Evolutionary conservation across 2,797 vertebrate genomes (phyloP).

Genomic region (Neoniphon sammara): DNA sequence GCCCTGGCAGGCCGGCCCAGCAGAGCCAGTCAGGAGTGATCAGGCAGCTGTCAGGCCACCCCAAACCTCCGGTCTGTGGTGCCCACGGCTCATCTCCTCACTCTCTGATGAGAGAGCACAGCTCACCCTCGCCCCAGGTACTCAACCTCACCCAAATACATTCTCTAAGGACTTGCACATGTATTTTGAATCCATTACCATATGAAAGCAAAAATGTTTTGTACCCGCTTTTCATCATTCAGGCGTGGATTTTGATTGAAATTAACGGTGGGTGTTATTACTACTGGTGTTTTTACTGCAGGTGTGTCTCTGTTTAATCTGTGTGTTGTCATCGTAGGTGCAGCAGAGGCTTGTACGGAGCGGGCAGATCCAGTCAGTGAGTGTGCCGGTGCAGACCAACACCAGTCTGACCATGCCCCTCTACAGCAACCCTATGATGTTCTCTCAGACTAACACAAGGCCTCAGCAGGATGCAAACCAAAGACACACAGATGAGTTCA

Average conservation of each 20-base stretch:
- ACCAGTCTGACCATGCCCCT: slow-evolving; percentile 84
- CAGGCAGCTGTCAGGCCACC: slow-evolving; percentile 70
- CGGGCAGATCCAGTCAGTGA: slow-evolving; percentile 73
- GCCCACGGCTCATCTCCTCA: slow-evolving; percentile 71
- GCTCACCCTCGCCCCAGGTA: slow-evolving; percentile 83
- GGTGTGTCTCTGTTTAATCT: slow-evolving; percentile 27
- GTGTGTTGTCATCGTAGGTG: slow-evolving; percentile 34
- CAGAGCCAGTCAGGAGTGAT: slow-evolving; percentile 70
- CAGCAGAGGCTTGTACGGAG: slow-evolving; percentile 75
- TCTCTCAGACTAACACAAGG: slow-evolving; percentile 81
- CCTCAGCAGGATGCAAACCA: slow-evolving; percentile 80
- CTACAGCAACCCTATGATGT: slow-evolving; percentile 87
- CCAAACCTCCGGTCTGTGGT: slow-evolving; percentile 76
- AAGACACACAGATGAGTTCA: slow-evolving; percentile 81
- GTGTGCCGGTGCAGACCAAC: slow-evolving; percentile 81
- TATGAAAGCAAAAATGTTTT: too few relatives aligned
- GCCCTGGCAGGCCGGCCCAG: slow-evolving; percentile 68
- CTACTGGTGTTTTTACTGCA: not conserved
- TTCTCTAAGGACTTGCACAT: too few relatives aligned
- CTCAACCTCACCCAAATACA: not conserved
- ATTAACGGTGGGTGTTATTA: not conserved
- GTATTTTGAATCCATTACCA: too few relatives aligned
- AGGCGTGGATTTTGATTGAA: not conserved
- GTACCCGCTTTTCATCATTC: not conserved
- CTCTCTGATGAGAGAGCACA: slow-evolving; percentile 80